Evolutionary conservation across 2,797 vertebrate genomes (phyloP), one percentile per base, ranked within the genome.

Genomic region (Mormyrops attenuatus): DNA sequence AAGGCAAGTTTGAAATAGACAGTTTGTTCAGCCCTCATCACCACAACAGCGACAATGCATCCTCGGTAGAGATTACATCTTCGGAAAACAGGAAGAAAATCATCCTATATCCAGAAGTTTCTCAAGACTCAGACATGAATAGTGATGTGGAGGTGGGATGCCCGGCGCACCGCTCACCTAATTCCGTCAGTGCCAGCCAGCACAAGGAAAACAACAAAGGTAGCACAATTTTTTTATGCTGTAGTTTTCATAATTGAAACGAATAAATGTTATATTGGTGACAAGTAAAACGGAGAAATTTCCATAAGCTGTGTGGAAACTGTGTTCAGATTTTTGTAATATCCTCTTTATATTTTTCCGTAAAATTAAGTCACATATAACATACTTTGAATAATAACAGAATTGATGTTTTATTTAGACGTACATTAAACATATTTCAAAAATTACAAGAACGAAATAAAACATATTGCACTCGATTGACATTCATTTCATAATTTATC

Each of bases 191-290:
- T 90, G 92, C 96, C 91, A 97, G 97, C 92, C 97, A 97, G 93
- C 98, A 99, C 93, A 99, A 99, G 96, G 98, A 99, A 93, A 99
- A 97, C 96, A 97, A 95, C 96, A 99, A 99, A 98, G 98, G 98
- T 99, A 97, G 88, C 34, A 88, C 41, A 94, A 87, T 89, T 44
- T 55, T 63, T 5, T 73, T 2, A 22, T 82, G 63, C 30, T 38
- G 20, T 44, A 30, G 13, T 53, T 30, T 52, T 53, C 22, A 26
- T 26, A 52, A 17, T 53, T 53, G 11, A 52, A 86, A 52, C 47
- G 49, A 86, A 86, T 15, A 15, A 38, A 86, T 30, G 13, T 49
- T 86, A 34, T 53, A 53, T 30, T 86, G n/a, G 13, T 26, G 50
- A 30, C 15, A 47, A 41, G 17, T 47, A 82, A 47, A 82, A 47